Conservation (phyloP, 2,797 vertebrate species). For the Enteromius mattozi region DNA sequence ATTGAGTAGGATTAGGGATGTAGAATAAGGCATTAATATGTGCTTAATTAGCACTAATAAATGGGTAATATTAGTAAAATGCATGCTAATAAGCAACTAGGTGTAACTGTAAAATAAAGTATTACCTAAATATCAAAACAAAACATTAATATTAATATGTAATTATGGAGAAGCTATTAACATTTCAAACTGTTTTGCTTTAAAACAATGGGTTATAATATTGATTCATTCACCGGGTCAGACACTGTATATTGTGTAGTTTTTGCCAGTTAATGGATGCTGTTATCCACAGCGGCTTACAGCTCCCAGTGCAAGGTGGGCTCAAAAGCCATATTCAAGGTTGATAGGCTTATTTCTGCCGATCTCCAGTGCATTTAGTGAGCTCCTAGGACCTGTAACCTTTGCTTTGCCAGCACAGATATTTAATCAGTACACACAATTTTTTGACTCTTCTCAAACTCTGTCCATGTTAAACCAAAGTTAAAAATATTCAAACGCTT, state of each 20-base stretch:
- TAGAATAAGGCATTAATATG: too few species aligned
- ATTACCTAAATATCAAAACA: not conserved
- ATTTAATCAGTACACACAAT: not conserved
- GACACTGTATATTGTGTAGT: not conserved
- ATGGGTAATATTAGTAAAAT: too few species aligned
- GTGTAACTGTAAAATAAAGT: not conserved
- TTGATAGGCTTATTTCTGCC: constrained; percentile 16
- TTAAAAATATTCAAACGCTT: constrained; percentile 14
- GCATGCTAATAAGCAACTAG: too few species aligned
- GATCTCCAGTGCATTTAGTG: not conserved
- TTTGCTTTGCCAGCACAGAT: constrained; percentile 17
- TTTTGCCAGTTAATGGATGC: not conserved
- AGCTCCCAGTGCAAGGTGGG: not conserved
- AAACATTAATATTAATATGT: not conserved
- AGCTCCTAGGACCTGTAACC: not conserved
- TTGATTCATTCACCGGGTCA: not conserved
- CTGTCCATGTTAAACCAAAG: constrained; percentile 22
- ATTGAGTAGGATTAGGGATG: too few species aligned
- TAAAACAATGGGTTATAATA: not conserved
- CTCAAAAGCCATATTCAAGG: constrained; percentile 16
- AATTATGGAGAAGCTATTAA: not conserved
- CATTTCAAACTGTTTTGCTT: not conserved
- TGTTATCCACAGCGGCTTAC: not conserved
- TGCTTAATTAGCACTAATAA: too few species aligned
- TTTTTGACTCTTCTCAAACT: constrained; percentile 10